phyloP scores from a whole-genome alignment of 2,888 invertebrate genomes.

The Catocala nupta region DNA sequence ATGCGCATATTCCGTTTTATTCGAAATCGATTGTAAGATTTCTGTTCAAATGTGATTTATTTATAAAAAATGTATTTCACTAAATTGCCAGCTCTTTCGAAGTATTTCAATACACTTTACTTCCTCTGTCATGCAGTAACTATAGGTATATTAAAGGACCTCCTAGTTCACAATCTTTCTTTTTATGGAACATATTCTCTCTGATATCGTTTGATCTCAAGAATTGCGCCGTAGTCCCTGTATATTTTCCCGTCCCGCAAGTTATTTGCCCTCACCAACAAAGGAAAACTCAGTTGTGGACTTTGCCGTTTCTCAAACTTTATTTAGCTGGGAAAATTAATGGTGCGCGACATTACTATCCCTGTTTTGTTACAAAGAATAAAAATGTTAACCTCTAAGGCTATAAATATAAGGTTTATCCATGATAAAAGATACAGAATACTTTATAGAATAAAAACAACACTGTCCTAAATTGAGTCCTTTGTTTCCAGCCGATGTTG shows the following conservation, averaged over 20 bases:
- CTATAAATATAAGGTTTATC: conserved; percentile 35
- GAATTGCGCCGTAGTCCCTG: conserved; percentile 32
- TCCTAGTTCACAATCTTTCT: conserved; percentile 18
- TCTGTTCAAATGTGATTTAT: too few species aligned
- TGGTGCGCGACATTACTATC: conserved; percentile 51
- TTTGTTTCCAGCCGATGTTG: conserved; percentile 6
- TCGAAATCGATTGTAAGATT: too few species aligned
- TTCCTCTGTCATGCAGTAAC: neutral
- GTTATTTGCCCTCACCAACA: conserved; percentile 51
- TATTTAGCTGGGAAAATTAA: conserved; percentile 53
- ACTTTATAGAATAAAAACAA: conserved; percentile 24
- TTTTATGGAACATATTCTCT: conserved; percentile 33
- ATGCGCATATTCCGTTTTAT: too few species aligned
- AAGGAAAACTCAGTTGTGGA: conserved; percentile 51
- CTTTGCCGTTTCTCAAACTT: conserved; percentile 53
- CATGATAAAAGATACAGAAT: conserved; percentile 18
- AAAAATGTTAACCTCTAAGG: conserved; percentile 45
- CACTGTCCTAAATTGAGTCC: conserved; percentile 16
- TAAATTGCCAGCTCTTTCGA: too few species aligned
- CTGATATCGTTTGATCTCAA: conserved; percentile 48
- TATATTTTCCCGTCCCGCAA: conserved; percentile 49
- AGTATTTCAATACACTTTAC: too few species aligned
- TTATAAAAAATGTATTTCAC: too few species aligned
- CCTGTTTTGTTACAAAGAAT: conserved; percentile 34
- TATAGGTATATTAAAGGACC: too few species aligned